Evolutionary conservation across 2,888 invertebrate genomes (phyloP), one percentile per base, ranked within the genome.

Genomic region (Aradus depressus): DNA sequence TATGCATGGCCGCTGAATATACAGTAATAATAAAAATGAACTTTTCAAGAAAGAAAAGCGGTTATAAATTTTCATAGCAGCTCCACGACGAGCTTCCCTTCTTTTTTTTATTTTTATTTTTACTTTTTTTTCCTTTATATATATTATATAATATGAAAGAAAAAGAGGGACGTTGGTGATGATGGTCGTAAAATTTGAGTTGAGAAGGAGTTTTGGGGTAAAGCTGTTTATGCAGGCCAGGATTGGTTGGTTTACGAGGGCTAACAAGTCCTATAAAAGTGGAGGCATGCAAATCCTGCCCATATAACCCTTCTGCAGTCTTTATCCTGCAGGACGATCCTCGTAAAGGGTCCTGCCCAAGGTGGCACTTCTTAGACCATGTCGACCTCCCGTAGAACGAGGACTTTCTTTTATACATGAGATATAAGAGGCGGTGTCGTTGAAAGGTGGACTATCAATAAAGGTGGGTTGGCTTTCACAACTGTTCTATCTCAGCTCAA

Each of bases 151-250:
- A 50, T 50, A 50, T 16, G n/a, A 39, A 39, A 34, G 39, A 35
- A 39, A 52, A n/a, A n/a, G n/a, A n/a, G n/a, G 44, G 22, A 44
- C 44, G 52, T 41, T 52, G 52, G 52, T 55, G 55, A 55, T 52
- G 55, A 55, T 45, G 43, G 55, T 50, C 42, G 41, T 55, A 55
- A 55, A 55, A 55, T 44, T 44, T 44, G 44, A 35, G 32, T 44
- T 44, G 50, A 49, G 42, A 37, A 49, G 49, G 49, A 37, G 42
- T 49, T 51, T 32, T 52, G 52, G 48, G 48, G 52, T 35, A 50
- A 52, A 55, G 52, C 51, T 47, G 55, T 55, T 55, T 55, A 52
- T 52, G 52, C 47, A 44, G 55, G 52, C 41, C 42, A 47, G 44
- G 31, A 41, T 31, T 28, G 41, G 49, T 26, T 49, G 55, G 43